Conservation (phyloP, 1,140 invertebrate species). For the Antheraea pernyi region DNA sequence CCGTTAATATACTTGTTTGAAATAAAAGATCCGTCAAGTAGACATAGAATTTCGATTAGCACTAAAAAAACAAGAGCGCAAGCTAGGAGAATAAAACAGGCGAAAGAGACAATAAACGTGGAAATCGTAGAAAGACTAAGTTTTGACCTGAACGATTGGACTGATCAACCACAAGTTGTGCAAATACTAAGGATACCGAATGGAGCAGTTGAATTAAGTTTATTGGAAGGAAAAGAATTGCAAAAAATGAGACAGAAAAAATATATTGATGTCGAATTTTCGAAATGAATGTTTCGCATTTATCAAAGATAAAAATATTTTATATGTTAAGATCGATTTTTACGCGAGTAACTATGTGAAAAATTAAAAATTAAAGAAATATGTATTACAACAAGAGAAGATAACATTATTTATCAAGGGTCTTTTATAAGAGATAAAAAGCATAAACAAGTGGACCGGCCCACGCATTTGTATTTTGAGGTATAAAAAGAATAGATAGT, state of each 20-base stretch:
- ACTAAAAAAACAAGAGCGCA: conserved; percentile 54
- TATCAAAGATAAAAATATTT: conserved; percentile 13
- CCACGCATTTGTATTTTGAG: conserved; percentile 15
- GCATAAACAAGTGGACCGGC: conserved; percentile 14
- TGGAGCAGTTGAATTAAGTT: neutral
- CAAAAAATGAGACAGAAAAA: conserved; percentile 12
- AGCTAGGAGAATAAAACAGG: conserved; percentile 14
- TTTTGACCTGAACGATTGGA: conserved; percentile 9
- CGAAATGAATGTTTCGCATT: conserved; percentile 22
- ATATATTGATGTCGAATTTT: conserved; percentile 11
- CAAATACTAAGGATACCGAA: conserved; percentile 3
- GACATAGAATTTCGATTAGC: conserved; percentile 56
- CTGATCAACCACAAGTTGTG: neutral
- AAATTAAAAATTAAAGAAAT: conserved; percentile 11
- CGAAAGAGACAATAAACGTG: neutral
- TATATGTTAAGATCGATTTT: conserved; percentile 22
- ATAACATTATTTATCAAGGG: conserved; percentile 20
- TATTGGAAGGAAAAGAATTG: conserved; percentile 5
- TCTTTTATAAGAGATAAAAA: conserved; percentile 19
- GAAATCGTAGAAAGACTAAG: neutral
- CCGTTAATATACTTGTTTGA: conserved; percentile 53
- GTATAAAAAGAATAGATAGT: conserved; percentile 10
- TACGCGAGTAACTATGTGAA: conserved; percentile 22
- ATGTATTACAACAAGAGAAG: conserved; percentile 20
- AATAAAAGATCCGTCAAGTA: conserved; percentile 45